Evolutionary conservation across 2,113 vertebrate genomes (phyloP).

Genomic region (Clupea harengus): DNA sequence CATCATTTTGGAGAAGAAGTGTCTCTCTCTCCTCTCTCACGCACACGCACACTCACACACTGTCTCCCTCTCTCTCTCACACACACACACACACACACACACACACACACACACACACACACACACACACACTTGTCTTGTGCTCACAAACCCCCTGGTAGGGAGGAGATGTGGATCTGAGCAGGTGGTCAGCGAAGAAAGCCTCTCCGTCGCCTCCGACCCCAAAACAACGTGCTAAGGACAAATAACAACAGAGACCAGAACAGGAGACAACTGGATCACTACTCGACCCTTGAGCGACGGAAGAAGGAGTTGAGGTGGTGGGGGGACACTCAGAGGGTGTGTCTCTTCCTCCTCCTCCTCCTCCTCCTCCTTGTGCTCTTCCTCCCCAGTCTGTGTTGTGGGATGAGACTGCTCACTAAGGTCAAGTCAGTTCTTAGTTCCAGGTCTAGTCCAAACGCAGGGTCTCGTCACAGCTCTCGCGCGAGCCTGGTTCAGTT

Average conservation of each 20-base stretch:
- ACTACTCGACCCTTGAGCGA: neutral
- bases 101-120: conserved; percentile 16
- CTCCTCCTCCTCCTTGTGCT: neutral
- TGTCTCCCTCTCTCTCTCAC: neutral
- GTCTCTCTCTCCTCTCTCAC: conserved; percentile 30
- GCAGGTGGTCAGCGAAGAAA: neutral
- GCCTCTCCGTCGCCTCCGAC: neutral
- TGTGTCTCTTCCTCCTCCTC: conserved; percentile 25
- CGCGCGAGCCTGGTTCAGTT: conserved; percentile 10
- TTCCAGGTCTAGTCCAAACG: neutral
- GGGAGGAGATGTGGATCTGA: neutral
- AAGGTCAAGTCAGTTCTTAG: neutral
- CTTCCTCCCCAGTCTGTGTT: neutral
- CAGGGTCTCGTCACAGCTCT: conserved; percentile 9
- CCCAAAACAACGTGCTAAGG: neutral
- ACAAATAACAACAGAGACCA: neutral
- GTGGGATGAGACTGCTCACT: neutral
- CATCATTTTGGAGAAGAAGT: conserved; percentile 55
- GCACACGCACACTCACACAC: conserved; percentile 21
- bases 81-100: conserved; percentile 38
- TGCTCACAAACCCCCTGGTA: neutral
- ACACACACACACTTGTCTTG: neutral
- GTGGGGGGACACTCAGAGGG: neutral
- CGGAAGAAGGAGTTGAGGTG: neutral
- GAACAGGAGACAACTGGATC: neutral